A percentile compares a stretch with the other conserved stretches of the same genome.
Conservation (phyloP, 1,140 invertebrate species). For the Bathynomus jamesi region DNA sequence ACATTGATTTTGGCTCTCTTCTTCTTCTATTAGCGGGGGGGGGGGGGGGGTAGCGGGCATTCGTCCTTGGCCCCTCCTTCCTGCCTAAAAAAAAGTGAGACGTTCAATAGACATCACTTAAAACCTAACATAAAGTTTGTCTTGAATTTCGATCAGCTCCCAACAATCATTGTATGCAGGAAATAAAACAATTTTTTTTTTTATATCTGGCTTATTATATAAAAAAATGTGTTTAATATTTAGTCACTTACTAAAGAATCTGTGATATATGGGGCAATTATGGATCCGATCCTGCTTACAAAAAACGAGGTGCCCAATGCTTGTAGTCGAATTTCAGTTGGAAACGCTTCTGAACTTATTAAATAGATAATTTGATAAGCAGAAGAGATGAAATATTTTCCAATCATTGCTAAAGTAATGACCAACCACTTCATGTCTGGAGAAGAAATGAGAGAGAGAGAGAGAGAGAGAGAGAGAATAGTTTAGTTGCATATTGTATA, state of each 20-base stretch:
- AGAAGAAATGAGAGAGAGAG: neutral
- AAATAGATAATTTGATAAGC: conserved; percentile 12
- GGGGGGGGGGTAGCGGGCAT: too few species aligned
- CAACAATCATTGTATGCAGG: too few species aligned
- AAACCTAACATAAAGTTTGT: too few species aligned
- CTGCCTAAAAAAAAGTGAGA: too few species aligned
- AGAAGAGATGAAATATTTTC: conserved; percentile 17
- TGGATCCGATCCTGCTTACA: conserved; percentile 9
- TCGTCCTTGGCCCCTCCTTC: too few species aligned
- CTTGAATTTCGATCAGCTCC: too few species aligned
- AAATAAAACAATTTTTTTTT: too few species aligned
- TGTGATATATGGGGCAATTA: conserved; percentile 17
- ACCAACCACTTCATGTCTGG: conserved; percentile 11
- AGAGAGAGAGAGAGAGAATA: neutral
- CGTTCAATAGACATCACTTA: too few species aligned
- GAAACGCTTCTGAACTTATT: conserved; percentile 16
- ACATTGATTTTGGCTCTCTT: too few species aligned
- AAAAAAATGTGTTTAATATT: neutral
- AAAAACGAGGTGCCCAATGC: conserved; percentile 7
- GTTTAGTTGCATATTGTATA: too few species aligned
- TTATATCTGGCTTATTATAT: neutral
- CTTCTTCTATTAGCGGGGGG: too few species aligned
- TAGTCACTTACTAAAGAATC: conserved; percentile 17
- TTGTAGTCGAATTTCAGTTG: conserved; percentile 22
- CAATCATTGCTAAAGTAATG: conserved; percentile 17